Evolutionary conservation across 2,797 vertebrate genomes (phyloP), one percentile per base, ranked within the genome.

Genomic region (Nyctalus aviator): DNA sequence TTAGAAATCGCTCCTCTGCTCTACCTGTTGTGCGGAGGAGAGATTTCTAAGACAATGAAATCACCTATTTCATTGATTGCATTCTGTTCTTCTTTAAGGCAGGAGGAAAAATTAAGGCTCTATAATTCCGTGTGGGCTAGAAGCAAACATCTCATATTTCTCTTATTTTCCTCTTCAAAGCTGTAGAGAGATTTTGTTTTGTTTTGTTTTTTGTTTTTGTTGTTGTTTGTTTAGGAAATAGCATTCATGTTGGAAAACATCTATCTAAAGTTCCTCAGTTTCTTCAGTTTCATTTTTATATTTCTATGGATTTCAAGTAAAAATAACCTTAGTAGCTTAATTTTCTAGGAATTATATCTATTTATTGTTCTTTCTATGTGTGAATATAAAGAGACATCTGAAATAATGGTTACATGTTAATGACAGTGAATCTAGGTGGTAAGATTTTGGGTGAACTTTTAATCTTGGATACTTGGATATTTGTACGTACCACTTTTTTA

Each of bases 321-420:
- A 86, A 71, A 27, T 75, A 69, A 78, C 82, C 32, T 68, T 53
- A 88, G 23, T 84, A 35, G 32, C 55, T 94, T 64, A 8, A 27
- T 72, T 91, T 84, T 94, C 83, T 50, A 90, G 7, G 10, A 76
- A 32, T 72, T 87, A 35, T 8, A 41, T 64, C 11, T 88, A 44
- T 46, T 41, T 85, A 6, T 83, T 92, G 6, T 69, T 95, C 66
- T 77, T 84, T 73, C 32, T 85, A 77, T 15, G 17, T 84, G 62
- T 30, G 82, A 84, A 69, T n/a, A 78, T 46, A 68, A 57, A 85
- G n/a, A n/a, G 20, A 59, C 46, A 13, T 55, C 84, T 76, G 37
- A 88, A 96, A 71, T 83, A 90, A 92, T 32, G 14, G 25, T 37
- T 27, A 75, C 5, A 23, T 62, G 46, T 76, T 94, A 93, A 78